Evolutionary conservation across 2,888 invertebrate species (phyloP).

Genomic region (Diachrysia chrysitis): DNA sequence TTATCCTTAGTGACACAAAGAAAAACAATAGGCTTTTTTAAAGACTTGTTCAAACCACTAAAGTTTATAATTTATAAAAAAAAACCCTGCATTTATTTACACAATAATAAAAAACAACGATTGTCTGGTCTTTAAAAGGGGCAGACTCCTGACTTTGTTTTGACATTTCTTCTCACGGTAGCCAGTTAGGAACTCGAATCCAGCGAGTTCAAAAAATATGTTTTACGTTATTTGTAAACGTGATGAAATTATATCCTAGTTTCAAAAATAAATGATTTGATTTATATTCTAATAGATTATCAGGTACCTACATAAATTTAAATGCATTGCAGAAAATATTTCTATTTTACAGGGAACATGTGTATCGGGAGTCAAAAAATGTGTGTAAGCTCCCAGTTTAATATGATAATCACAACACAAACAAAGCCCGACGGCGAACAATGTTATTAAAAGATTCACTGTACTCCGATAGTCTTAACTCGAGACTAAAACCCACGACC

Average conservation of each 20-base stretch:
- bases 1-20: slow-evolving; percentile 5
- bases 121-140: too few relatives aligned
- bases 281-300: not conserved
- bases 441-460: not conserved
- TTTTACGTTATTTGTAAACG: too few relatives aligned
- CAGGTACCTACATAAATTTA: too few relatives aligned
- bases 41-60: not conserved
- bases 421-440: not conserved
- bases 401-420: not conserved
- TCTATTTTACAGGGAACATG: not conserved
- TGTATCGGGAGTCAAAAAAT: not conserved
- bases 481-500: slow-evolving; percentile 31
- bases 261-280: too few relatives aligned
- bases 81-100: too few relatives aligned
- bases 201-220: too few relatives aligned
- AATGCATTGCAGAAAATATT: not conserved
- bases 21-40: not conserved
- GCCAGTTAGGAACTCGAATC: too few relatives aligned
- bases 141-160: too few relatives aligned
- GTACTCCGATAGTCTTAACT: slow-evolving; percentile 8
- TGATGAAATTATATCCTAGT: too few relatives aligned
- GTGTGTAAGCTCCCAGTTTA: not conserved
- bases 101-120: too few relatives aligned
- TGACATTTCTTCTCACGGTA: too few relatives aligned
- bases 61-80: not conserved